Evolutionary conservation across 2,888 invertebrate species (phyloP).

Genomic region (Drosophila affinis): DNA sequence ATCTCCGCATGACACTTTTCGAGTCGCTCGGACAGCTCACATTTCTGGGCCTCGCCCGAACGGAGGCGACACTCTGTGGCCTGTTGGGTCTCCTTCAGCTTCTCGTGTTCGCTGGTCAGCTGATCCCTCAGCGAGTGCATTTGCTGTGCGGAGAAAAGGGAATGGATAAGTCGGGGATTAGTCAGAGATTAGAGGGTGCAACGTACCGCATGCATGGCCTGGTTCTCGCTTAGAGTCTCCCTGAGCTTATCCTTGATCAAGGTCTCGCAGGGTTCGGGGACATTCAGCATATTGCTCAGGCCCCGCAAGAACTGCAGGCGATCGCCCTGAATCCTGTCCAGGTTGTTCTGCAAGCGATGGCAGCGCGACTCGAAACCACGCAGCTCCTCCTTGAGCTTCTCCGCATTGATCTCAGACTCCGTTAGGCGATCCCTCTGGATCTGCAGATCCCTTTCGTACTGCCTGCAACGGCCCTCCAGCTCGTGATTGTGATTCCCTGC

Average conservation of each 20-base stretch:
- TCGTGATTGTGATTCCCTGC: constrained; percentile 87
- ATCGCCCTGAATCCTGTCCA: constrained; percentile 83
- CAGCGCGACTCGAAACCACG: constrained; percentile 84
- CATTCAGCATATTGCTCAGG: constrained; percentile 84
- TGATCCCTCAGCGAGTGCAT: constrained; percentile 91
- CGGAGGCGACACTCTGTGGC: constrained; percentile 88
- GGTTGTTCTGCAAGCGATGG: constrained; percentile 82
- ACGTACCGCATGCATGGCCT: constrained; percentile 89
- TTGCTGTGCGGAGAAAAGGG: constrained; percentile 85
- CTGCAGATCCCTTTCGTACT: constrained; percentile 90
- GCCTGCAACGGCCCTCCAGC: constrained; percentile 89
- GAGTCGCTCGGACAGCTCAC: constrained; percentile 89
- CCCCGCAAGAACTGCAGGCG: constrained; percentile 82
- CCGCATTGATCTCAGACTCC: constrained; percentile 89
- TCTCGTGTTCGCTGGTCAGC: constrained; percentile 88
- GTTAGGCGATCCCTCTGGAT: constrained; percentile 89
- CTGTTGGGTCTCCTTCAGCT: constrained; percentile 85
- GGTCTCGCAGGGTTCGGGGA: constrained; percentile 91
- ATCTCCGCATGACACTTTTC: constrained; percentile 92
- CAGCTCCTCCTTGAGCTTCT: constrained; percentile 83
- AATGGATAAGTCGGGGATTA: not conserved
- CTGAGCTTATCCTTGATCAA: constrained; percentile 91
- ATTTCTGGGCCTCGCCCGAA: constrained; percentile 87
- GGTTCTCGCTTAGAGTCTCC: constrained; percentile 90
- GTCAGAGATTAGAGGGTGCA: not conserved